Conservation (phyloP, 2,888 invertebrate species). For the Neoitamus cyanurus region DNA sequence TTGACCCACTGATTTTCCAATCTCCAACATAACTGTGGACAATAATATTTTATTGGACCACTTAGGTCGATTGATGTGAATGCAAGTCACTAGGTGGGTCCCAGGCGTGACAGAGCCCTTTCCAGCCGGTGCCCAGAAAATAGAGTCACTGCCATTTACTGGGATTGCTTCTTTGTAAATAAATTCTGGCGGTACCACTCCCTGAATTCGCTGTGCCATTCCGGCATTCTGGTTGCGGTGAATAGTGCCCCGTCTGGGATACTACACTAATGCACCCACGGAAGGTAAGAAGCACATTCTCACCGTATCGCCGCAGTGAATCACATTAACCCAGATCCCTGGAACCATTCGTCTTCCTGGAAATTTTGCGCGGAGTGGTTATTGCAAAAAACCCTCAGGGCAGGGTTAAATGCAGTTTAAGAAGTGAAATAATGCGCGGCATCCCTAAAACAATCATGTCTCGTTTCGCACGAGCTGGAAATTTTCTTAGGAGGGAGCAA, state of each 20-base stretch:
- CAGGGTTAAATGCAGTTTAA: neutral
- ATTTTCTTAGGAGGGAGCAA: neutral
- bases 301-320: neutral
- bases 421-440: neutral
- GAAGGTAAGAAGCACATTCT: neutral
- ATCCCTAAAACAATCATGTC: neutral
- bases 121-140: neutral
- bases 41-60: constrained; percentile 41
- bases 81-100: neutral
- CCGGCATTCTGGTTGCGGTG: no score
- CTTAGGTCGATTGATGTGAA: neutral
- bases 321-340: constrained; percentile 20
- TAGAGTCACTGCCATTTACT: neutral
- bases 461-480: neutral
- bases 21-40: constrained; percentile 29
- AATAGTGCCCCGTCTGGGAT: neutral
- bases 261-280: neutral
- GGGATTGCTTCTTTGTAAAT: neutral
- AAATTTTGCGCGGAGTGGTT: neutral
- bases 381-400: neutral
- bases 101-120: neutral
- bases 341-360: neutral
- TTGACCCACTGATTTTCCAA: constrained; percentile 36
- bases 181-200: neutral
- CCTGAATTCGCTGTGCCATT: neutral